Evolutionary conservation across 1,140 invertebrate species (phyloP), one percentile per base, ranked within the genome.

Genomic region (Brachystomella parvula): DNA sequence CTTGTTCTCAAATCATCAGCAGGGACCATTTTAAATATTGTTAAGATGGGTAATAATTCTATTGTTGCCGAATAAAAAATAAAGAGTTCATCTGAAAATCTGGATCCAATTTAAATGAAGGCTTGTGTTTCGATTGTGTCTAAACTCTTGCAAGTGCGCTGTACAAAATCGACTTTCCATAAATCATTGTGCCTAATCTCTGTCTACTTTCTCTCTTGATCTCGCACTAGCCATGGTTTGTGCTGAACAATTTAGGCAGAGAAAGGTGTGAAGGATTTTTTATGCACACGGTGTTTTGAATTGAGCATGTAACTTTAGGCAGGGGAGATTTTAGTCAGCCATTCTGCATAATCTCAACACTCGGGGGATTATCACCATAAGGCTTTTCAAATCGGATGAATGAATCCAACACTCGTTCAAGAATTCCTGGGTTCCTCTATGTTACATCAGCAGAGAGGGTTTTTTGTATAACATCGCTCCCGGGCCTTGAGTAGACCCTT

Each of bases 21-120:
- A 60, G 12, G 31, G 31, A 30, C 58, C 9, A 17, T 60, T 29
- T 3, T 17, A 60, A 60, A 31, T 31, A 60, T 60, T 60, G 58
- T 53, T 15, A 15, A 53, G 24, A 9, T 53, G 15, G 3, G 9
- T 12, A 53, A 53, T 24, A 53, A 39, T 39, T 6, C 35, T 9
- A 39, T 39, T 39, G 35, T 39, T 39, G 35, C 35, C 6, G 35
- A 39, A 9, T 39, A 19, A 39, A 39, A 9, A 39, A 39, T 6
- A 39, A 39, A 39, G 6, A 39, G 19, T 9, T 39, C 19, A 19
- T 9, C 19, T 39, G 6, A 39, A 6, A 6, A 19, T 39, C 19
- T 39, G 19, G 19, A 39, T 39, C 35, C 19, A 39, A 39, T 39
- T 9, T 39, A 9, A n/a, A n/a, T 6, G 35, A 39, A 19, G 35